Percentiles rank a stretch among this genome's conserved stretches.
Evolutionary conservation across 1,140 invertebrate species (phyloP).

Genomic region (Sinella curviseta): DNA sequence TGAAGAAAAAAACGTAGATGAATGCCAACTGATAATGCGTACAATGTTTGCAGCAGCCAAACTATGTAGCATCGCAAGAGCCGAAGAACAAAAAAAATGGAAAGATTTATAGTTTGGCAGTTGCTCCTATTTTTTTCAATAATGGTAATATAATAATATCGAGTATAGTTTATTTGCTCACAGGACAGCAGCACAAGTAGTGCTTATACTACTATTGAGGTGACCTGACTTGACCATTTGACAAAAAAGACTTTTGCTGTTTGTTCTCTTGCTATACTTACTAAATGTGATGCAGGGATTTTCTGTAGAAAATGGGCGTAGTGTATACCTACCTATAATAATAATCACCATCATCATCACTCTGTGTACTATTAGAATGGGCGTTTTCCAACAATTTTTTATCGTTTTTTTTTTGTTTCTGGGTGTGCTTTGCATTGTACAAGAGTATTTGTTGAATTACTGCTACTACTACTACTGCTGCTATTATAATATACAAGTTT

Average conservation of each 20-base stretch:
- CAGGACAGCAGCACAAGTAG: neutral
- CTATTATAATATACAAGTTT: neutral
- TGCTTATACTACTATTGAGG: no score
- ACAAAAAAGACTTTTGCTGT: no score
- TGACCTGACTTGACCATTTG: no score
- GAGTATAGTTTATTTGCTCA: slow-evolving; percentile 6
- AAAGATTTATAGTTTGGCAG: slow-evolving; percentile 19
- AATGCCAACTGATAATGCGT: slow-evolving; percentile 6
- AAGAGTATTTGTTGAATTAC: no score
- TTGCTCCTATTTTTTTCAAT: neutral
- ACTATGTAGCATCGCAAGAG: neutral
- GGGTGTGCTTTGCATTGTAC: neutral
- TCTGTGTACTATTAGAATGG: neutral
- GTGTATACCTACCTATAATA: neutral
- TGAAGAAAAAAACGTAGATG: neutral
- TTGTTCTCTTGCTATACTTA: no score
- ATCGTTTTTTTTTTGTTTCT: neutral
- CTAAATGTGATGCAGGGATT: no score
- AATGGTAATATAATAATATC: neutral
- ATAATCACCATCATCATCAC: neutral
- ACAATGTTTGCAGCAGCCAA: neutral
- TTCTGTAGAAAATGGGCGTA: neutral
- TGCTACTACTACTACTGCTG: no score
- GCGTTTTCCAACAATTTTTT: neutral
- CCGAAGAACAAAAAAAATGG: no score